Evolutionary conservation across 2,113 vertebrate genomes (phyloP), one percentile per base, ranked within the genome.

Genomic region (Ploceus nigricollis): DNA sequence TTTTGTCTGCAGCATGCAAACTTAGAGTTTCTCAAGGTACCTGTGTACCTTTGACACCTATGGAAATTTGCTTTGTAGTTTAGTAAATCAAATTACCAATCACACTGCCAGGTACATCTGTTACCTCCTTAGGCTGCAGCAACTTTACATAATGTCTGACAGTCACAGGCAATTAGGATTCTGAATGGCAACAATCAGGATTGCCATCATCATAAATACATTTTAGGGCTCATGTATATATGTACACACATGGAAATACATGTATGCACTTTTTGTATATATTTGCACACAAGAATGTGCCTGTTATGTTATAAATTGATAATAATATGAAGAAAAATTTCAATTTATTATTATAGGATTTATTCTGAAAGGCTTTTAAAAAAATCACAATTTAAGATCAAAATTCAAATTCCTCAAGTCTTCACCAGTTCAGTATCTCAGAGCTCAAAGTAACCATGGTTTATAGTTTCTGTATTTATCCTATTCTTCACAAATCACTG

Each of bases 181-280:
- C 35, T 71, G 47, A 91, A 63, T 58, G 14, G 23, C 35, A 87
- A 63, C 66, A 85, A 8, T 45, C 61, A 87, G 35, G 21, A 60
- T 76, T 71, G 19, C 31, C 44, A 51, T 23, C 4, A 42, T 8
- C 69, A 76, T 22, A 60, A 69, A 70, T 18, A 39, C 3, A 42
- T 54, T 75, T 61, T 30, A 63, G n/a, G 58, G 51, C 16, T 56
- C 61, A 6, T n/a, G 9, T 39, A 1, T 45, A 3, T 2, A 2
- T 33, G 21, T 7, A 25, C 7, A 71, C 6, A 37, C 6, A 12
- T 39, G 25, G 23, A 57, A 21, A 11, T 45, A 69, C 4, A 39
- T 7, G 11, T 6, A 23, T 23, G 37, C 30, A 50, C 12, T 12
- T 7, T n/a, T 11, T 68, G 25, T 15, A 1, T 3, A 2, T 12